A percentile compares a stretch with the other conserved stretches of the same genome.
Conservation (phyloP, 2,888 invertebrate genomes). For the Cosmia pyralina region DNA sequence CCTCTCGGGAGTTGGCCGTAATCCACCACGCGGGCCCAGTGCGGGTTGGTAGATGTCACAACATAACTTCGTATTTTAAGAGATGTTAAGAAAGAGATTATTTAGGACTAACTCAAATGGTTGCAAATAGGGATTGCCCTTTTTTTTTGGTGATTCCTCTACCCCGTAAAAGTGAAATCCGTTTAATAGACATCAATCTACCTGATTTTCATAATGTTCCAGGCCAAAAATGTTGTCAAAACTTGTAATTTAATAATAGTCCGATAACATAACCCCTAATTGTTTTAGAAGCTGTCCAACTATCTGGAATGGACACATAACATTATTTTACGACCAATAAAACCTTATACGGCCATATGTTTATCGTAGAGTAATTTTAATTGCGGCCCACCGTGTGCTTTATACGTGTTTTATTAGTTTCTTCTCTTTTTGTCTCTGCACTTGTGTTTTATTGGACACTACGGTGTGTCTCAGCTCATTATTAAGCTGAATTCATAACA, state of each 20-base stretch:
- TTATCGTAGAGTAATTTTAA: constrained; percentile 83
- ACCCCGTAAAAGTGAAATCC: no score
- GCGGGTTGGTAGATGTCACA: no score
- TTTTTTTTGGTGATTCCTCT: no score
- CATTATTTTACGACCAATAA: constrained; percentile 79
- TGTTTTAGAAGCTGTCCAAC: constrained; percentile 68
- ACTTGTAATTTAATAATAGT: constrained; percentile 26
- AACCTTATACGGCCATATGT: constrained; percentile 78
- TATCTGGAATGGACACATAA: constrained; percentile 78
- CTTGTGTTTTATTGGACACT: constrained; percentile 52
- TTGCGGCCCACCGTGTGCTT: constrained; percentile 84
- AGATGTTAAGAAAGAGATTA: no score
- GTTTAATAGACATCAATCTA: not conserved
- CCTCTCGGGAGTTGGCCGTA: no score
- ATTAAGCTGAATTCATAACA: constrained; percentile 22
- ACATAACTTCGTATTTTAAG: no score
- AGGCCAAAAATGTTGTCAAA: not conserved
- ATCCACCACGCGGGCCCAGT: no score
- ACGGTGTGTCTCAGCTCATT: constrained; percentile 38
- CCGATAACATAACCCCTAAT: constrained; percentile 58
- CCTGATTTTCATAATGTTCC: not conserved
- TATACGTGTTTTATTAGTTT: constrained; percentile 78
- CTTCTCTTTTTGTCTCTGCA: constrained; percentile 69
- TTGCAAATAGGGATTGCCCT: no score
- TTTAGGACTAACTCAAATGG: no score